Evolutionary conservation across 2,797 vertebrate species (phyloP).

Genomic region (Silurus aristotelis): DNA sequence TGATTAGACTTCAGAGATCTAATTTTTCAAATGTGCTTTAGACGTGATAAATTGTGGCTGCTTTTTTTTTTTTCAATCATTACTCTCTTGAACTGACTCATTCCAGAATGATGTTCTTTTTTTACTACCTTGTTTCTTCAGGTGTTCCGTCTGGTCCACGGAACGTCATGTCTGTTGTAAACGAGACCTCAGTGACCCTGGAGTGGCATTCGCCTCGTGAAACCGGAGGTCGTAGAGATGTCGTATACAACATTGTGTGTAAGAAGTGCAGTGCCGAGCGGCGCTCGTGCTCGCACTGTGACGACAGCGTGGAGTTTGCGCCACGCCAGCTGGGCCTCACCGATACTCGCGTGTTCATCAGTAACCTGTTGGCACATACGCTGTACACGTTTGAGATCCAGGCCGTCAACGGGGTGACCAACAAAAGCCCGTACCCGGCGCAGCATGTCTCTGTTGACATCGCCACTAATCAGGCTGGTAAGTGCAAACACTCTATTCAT

Average conservation of each 20-base stretch:
- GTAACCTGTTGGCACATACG: constrained; percentile 93
- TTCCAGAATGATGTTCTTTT: not conserved
- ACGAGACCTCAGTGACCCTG: constrained; percentile 95
- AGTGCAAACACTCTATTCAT: constrained; percentile 35
- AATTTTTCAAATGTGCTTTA: constrained; percentile 9
- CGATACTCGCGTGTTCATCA: constrained; percentile 91
- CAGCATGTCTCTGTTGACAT: constrained; percentile 96
- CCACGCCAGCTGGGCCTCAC: constrained; percentile 91
- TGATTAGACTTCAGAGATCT: constrained; percentile 17
- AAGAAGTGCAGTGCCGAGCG: constrained; percentile 91
- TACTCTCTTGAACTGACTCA: not conserved
- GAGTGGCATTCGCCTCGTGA: constrained; percentile 95
- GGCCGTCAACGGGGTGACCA: constrained; percentile 93
- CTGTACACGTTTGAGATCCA: constrained; percentile 97
- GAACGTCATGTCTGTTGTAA: constrained; percentile 95
- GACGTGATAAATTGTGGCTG: constrained; percentile 22
- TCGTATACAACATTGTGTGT: constrained; percentile 98
- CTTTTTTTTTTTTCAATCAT: not conserved
- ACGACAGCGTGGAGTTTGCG: constrained; percentile 95
- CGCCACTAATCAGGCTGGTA: constrained; percentile 98
- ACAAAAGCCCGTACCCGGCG: constrained; percentile 91
- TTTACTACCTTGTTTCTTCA: constrained; percentile 51
- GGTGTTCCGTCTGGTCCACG: constrained; percentile 94
- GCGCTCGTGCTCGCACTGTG: constrained; percentile 91
- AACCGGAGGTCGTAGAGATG: constrained; percentile 87